A percentile compares a stretch with the other conserved stretches of the same genome.
Conservation (phyloP, 2,797 vertebrate species). For the Salmo trutta region DNA sequence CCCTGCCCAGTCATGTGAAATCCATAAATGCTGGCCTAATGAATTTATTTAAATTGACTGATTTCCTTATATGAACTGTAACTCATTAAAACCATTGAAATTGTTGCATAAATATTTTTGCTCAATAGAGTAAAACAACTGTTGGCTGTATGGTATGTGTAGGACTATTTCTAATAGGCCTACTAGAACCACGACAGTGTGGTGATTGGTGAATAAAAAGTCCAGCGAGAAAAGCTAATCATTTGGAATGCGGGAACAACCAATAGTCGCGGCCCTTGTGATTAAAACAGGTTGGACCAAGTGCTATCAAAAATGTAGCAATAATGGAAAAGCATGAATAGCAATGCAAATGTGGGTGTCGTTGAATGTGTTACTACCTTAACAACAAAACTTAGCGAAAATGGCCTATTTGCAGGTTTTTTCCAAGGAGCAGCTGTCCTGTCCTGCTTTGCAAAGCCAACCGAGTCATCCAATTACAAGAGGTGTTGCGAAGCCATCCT, state of each 20-base stretch:
- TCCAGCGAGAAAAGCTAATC: not conserved
- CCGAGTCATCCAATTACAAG: too few relatives aligned
- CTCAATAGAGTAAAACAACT: not conserved
- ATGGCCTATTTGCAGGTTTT: not conserved
- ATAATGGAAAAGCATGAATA: not conserved
- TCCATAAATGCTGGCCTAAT: too few relatives aligned
- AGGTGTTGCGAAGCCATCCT: not conserved
- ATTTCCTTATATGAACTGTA: too few relatives aligned
- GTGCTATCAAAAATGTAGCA: not conserved
- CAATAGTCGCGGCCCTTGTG: not conserved
- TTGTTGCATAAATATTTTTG: too few relatives aligned
- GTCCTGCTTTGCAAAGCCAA: too few relatives aligned
- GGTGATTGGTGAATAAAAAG: not conserved
- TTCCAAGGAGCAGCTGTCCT: too few relatives aligned
- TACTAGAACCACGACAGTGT: not conserved
- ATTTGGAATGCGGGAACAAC: not conserved
- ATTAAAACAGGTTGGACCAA: not conserved
- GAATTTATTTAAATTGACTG: too few relatives aligned
- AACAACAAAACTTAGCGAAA: not conserved
- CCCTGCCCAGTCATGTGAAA: too few relatives aligned
- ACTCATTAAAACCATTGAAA: too few relatives aligned
- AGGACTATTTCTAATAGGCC: not conserved
- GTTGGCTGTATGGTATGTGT: not conserved
- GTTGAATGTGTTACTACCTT: not conserved
- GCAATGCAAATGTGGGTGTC: not conserved